phyloP scores from a whole-genome alignment of 92 coral and sea anemone species.

The Porites cylindrica region DNA sequence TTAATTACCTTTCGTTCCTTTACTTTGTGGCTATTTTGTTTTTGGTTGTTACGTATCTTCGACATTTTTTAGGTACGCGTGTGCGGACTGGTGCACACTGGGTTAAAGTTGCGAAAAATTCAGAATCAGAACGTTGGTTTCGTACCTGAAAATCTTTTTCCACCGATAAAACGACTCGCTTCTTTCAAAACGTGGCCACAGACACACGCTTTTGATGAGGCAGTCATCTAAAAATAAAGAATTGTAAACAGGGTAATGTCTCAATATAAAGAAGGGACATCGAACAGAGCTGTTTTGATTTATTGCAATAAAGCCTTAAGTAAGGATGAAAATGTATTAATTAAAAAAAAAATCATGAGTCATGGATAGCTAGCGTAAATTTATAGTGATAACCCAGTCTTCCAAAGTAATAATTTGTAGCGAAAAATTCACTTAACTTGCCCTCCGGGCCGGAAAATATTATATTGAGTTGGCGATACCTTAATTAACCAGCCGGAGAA shows the following conservation, averaged over 20 bases:
- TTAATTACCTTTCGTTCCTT: too few species aligned
- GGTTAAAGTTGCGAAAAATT: not conserved
- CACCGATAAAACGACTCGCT: constrained; percentile 37
- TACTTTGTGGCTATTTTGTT: too few species aligned
- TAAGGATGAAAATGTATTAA: too few species aligned
- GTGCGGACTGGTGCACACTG: not conserved
- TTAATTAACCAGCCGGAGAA: not conserved
- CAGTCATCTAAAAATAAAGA: constrained; percentile 26
- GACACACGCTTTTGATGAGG: constrained; percentile 41
- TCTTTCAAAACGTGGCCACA: constrained; percentile 64
- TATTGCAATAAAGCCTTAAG: not conserved
- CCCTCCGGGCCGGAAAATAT: too few species aligned
- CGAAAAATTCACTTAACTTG: too few species aligned
- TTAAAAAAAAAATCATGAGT: too few species aligned
- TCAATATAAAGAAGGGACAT: not conserved
- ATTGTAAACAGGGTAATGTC: not conserved
- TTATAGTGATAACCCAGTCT: too few species aligned
- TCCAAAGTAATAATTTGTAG: not conserved
- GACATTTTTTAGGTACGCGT: not conserved
- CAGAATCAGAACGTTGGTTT: too few species aligned
- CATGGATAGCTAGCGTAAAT: too few species aligned
- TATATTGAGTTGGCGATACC: not conserved
- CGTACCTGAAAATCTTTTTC: constrained; percentile 60
- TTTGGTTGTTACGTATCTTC: too few species aligned
- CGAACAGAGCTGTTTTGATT: not conserved